Conservation (phyloP, 2,888 invertebrate genomes). For the Limnephilus marmoratus region DNA sequence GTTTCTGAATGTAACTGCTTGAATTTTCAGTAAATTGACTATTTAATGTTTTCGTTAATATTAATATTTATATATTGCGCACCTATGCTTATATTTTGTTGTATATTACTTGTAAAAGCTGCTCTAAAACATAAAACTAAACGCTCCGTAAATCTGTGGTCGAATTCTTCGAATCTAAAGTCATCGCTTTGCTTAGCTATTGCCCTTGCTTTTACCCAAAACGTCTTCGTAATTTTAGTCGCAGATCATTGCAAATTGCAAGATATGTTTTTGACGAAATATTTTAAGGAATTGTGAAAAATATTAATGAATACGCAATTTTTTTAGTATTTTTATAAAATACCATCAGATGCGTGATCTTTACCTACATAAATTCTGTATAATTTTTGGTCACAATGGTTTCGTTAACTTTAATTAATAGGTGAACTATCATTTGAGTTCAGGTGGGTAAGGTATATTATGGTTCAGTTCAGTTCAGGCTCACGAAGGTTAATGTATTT, state of each 20-base stretch:
- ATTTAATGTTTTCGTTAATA: neutral
- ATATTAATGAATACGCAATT: neutral
- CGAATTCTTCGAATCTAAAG: no score
- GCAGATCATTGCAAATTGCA: neutral
- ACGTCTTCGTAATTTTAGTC: neutral
- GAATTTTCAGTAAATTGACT: neutral
- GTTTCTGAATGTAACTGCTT: neutral
- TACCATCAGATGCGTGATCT: neutral
- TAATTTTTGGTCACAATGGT: neutral
- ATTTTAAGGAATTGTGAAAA: neutral
- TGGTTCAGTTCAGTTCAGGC: neutral
- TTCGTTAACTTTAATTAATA: neutral
- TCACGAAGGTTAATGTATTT: conserved; percentile 2
- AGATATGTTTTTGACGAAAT: neutral
- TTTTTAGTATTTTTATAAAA: no score
- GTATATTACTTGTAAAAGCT: no score
- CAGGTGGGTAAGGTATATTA: conserved; percentile 4
- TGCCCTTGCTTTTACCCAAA: neutral
- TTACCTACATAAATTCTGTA: no score
- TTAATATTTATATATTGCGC: neutral
- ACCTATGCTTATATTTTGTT: neutral
- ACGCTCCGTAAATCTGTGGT: no score
- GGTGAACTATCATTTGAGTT: neutral
- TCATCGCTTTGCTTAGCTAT: no score
- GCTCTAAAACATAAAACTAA: neutral